Evolutionary conservation across 2,113 vertebrate species (phyloP), one percentile per base, ranked within the genome.

Genomic region (Rhodinocichla rosea): DNA sequence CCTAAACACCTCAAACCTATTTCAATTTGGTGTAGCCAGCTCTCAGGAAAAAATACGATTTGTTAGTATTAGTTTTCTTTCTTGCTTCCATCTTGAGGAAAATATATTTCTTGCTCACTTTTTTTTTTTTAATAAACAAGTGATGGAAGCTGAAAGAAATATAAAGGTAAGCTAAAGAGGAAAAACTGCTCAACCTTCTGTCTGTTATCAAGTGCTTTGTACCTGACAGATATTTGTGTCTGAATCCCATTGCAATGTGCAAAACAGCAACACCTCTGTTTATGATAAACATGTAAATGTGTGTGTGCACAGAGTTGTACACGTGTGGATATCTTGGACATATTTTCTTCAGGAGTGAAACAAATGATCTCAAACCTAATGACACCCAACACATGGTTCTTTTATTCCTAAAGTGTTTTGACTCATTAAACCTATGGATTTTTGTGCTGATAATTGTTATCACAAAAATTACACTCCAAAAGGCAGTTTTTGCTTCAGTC

Each of bases 271-370:
- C 67, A 15, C 17, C n/a, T 55, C 18, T 33, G 14, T 62, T 78
- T 28, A 18, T n/a, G 60, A 27, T 3, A 63, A 59, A 33, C 3
- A 2, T 2, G 13, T 4, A 5, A 28, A 2, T 21, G 3, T 22
- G 27, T 32, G 32, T 16, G 20, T 10, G 28, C 13, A 42, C 4
- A n/a, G 16, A 12, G 2, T 2, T 2, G 15, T 2, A 21, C 2
- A 59, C 0, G 1, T 2, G 20, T 3, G 35, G 3, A 1, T 24
- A 67, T n/a, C n/a, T 14, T 71, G n/a, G n/a, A 63, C 17, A 3
- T 0, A 12, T 37, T 91, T 89, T 28, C 56, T 42, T 68, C 24
- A 14, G 15, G 30, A 60, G 12, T 64, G 26, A 75, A 85, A 45
- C 12, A 63, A 71, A 83, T 19, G 2, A 39, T 17, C 35, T 68